These are phyloP conservation scores for Euclidia mi DNA, from an alignment of 2,888 invertebrate genomes.

Conservation along the genomic window DNA sequence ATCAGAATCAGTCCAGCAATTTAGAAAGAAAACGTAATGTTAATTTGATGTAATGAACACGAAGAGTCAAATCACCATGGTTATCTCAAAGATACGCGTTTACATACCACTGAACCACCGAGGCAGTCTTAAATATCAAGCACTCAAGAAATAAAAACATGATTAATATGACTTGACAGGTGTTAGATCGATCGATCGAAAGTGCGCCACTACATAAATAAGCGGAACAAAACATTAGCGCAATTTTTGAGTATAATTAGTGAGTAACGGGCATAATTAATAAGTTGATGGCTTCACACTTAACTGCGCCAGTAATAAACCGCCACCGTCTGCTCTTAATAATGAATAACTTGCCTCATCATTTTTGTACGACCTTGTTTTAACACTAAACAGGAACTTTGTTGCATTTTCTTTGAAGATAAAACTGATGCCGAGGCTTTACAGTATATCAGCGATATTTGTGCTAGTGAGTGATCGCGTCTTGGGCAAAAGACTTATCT, in stretches of 20 bases:
- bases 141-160: neutral
- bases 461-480: too few relatives aligned
- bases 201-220: constrained; percentile 55
- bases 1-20: too few relatives aligned
- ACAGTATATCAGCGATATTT: too few relatives aligned
- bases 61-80: too few relatives aligned
- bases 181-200: constrained; percentile 43
- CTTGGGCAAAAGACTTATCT: too few relatives aligned
- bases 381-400: neutral
- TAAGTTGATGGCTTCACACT: constrained; percentile 57
- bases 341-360: constrained; percentile 46
- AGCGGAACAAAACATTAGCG: constrained; percentile 59
- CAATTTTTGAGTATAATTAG: constrained; percentile 58
- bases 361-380: constrained; percentile 37
- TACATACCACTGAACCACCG: neutral
- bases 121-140: neutral
- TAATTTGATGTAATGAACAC: too few relatives aligned
- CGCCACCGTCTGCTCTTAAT: constrained; percentile 46
- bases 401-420: too few relatives aligned
- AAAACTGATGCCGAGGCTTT: too few relatives aligned
- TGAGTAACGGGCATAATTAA: constrained; percentile 59
- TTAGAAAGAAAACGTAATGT: too few relatives aligned
- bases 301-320: constrained; percentile 51
- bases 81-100: too few relatives aligned
- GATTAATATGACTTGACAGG: constrained; percentile 13